These are phyloP conservation scores for Hippopotamyrus pictus DNA, from an alignment of 2,797 vertebrate species.

Conservation along the genomic window DNA sequence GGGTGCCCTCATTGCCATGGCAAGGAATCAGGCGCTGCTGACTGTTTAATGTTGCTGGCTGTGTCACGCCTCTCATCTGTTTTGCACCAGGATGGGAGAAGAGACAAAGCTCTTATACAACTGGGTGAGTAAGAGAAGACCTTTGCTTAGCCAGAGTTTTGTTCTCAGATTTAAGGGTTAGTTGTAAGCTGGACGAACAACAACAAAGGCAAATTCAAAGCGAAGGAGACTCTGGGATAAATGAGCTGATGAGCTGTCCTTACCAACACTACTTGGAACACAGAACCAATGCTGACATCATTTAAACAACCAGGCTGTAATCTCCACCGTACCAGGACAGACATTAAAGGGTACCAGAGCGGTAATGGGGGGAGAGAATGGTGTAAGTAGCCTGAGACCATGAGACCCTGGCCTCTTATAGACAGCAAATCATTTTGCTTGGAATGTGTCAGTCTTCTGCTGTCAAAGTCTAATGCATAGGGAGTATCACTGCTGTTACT, in stretches of 20 bases:
- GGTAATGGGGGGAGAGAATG: neutral
- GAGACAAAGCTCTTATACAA: constrained; percentile 34
- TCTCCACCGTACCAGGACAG: constrained; percentile 5
- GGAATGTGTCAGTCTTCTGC: neutral
- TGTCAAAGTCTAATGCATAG: neutral
- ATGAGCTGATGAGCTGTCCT: neutral
- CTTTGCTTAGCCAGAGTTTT: constrained; percentile 29
- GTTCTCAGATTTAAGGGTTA: constrained; percentile 26
- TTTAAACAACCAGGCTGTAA: neutral
- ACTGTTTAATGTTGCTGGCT: constrained; percentile 32
- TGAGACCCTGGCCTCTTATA: constrained; percentile 28
- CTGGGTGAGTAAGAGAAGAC: constrained; percentile 25
- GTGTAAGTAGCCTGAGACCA: neutral
- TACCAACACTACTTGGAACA: neutral
- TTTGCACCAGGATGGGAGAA: constrained; percentile 28
- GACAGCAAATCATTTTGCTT: constrained; percentile 7
- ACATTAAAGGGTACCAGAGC: constrained; percentile 35
- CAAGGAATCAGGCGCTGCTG: constrained; percentile 36
- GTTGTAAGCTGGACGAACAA: neutral
- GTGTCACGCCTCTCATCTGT: constrained; percentile 33
- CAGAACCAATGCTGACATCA: neutral
- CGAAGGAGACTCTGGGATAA: constrained; percentile 29
- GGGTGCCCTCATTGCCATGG: constrained; percentile 22
- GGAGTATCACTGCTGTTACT: neutral
- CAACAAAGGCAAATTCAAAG: constrained; percentile 8